phyloP scores from a whole-genome alignment of 2,113 vertebrate genomes.

The Phocoena sinus region DNA sequence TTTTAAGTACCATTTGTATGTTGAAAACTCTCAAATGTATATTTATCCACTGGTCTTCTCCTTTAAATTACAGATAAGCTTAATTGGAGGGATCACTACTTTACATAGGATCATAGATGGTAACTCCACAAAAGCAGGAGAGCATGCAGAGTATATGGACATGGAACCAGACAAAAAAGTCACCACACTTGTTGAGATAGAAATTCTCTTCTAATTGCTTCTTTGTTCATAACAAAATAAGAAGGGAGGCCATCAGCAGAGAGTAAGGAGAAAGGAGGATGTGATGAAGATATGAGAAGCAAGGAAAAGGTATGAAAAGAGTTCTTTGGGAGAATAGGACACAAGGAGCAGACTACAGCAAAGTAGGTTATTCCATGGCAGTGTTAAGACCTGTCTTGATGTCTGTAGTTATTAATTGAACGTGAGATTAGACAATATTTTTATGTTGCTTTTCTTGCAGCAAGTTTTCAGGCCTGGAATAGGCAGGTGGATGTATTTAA shows the following conservation, averaged over 20 bases:
- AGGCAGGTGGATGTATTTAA: not conserved
- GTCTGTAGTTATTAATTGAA: not conserved
- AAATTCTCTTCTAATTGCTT: not conserved
- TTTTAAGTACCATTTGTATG: not conserved
- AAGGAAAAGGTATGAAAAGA: not conserved
- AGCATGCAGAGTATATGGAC: not conserved
- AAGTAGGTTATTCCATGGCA: not conserved
- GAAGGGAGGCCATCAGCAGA: not conserved
- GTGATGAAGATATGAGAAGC: not conserved
- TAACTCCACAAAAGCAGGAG: not conserved
- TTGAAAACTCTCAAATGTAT: not conserved
- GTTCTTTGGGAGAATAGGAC: not conserved
- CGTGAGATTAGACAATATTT: not conserved
- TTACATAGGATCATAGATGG: not conserved
- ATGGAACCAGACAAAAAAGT: not conserved
- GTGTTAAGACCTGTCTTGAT: not conserved
- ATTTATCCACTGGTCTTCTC: not conserved
- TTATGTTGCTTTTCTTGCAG: not conserved
- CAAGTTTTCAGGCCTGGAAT: not conserved
- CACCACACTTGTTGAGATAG: not conserved
- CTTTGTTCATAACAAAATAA: not conserved
- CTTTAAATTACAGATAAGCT: not conserved
- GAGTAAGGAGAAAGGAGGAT: not conserved
- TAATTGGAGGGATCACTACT: not conserved
- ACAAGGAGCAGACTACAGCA: not conserved